Evolutionary conservation across 2,113 vertebrate genomes (phyloP), one percentile per base, ranked within the genome.

Genomic region (cattle (Bos taurus)): DNA sequence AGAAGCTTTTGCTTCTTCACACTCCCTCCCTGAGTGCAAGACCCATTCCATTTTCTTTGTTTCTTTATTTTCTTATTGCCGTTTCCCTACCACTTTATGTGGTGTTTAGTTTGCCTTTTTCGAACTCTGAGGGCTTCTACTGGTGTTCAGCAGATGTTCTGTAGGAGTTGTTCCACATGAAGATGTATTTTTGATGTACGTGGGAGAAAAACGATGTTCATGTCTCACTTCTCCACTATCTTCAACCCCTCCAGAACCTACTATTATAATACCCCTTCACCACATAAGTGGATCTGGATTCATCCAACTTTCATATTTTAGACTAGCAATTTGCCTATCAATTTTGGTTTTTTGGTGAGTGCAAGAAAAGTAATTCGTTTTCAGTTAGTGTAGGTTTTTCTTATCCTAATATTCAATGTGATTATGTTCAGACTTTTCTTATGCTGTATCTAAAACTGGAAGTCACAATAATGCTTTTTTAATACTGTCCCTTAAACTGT

Each of bases 211-310:
- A 77, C 25, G 3, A 43, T 77, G 71, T 43, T 40, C 23, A 77
- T 7, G 6, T 26, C 36, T 77, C 43, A 77, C 36, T 43, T 12
- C 36, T 74, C 12, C 36, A 74, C 12, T 10, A 77, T 77, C 36
- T 77, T 43, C 5, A 77, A 40, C 5, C 3, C 36, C 15, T 43
- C 67, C 0, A 0, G 6, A 74, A 43, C 36, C 50, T 21, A 82
- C 19, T n/a, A 19, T 23, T 54, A 12, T n/a, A 82, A n/a, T 54
- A 82, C 0, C 19, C 30, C 3, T n/a, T 13, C 15, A 82, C 3
- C 16, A 21, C 1, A 6, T 94, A 64, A 78, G 11, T 21, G 87
- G 25, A 84, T 77, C 46, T 78, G n/a, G 6, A 67, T 80, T 83
- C 21, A 26, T 52, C 30, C 74, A 56, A 40, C 30, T 89, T 91